Evolutionary conservation across 2,888 invertebrate species (phyloP), one percentile per base, ranked within the genome.

Genomic region (Catocala fraxini): DNA sequence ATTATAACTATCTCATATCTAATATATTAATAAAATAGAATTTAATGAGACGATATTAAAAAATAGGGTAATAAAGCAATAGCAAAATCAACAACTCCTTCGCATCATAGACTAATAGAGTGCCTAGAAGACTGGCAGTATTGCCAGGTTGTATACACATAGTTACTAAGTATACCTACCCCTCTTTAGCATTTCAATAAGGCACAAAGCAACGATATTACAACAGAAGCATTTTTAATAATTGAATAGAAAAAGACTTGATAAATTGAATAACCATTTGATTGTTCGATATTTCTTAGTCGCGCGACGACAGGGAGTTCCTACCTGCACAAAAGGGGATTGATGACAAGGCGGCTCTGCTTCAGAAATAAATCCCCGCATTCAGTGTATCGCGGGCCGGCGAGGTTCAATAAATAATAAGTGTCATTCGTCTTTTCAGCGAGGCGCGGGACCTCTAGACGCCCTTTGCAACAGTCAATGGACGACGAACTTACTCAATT

Each of bases 341-440:
- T 80, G 78, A 84, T 83, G 83, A 63, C 70, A 7, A 74, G 49
- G 33, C 59, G 51, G 25, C 52, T 51, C 65, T 52, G 77, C 80
- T 83, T 80, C 77, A 71, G 71, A 77, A 75, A 82, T 84, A 86
- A 83, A 82, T 81, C 70, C 70, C 64, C 25, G 25, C 25, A 25
- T 25, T 25, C 25, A 25, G 25, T 25, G 12, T 45, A 7, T 46
- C n/a, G 45, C 45, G 15, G 35, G 6, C 6, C 35, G 35, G 35
- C 15, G n/a, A 0, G 56, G 80, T 76, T 83, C 83, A 80, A 86
- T 87, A 87, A 87, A 89, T 87, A 87, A 87, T 83, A 86, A 84
- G 82, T 82, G 85, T 81, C 85, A 85, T 88, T 87, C 80, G 85
- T 87, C 85, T 88, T 85, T 85, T 81, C 82, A 83, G 67, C 51